Conservation (phyloP, 2,113 vertebrate species). For the Hystrix cristata region DNA sequence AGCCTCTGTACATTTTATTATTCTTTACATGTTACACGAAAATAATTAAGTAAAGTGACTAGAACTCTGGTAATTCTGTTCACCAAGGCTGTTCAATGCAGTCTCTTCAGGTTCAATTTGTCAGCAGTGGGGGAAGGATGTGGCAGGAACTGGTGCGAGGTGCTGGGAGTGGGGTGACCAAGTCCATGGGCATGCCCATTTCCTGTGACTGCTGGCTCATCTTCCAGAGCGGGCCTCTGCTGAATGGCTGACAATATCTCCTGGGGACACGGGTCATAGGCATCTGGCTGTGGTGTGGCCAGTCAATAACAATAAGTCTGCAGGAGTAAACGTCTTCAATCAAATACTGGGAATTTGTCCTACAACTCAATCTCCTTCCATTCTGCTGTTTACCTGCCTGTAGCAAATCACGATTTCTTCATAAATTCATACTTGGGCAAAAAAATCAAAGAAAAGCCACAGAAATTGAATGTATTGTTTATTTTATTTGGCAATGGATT, state of each 20-base stretch:
- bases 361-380: not conserved
- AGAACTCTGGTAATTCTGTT: not conserved
- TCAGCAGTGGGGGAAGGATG: too few relatives aligned
- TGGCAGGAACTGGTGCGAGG: not conserved
- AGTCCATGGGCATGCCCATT: not conserved
- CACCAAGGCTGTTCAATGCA: not conserved
- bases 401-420: not conserved
- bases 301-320: not conserved
- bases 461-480: not conserved
- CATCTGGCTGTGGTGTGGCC: not conserved
- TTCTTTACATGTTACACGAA: not conserved
- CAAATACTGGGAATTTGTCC: not conserved
- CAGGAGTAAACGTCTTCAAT: not conserved
- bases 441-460: constrained; percentile 17
- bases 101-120: not conserved
- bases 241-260: not conserved
- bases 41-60: constrained; percentile 17
- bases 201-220: not conserved
- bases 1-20: not conserved
- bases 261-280: not conserved
- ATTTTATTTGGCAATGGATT: constrained; percentile 23
- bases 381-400: not conserved
- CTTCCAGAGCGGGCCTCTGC: not conserved
- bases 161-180: not conserved
- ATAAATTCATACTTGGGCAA: not conserved